Percentiles rank a stretch among this genome's conserved stretches.
Evolutionary conservation across 2,113 vertebrate genomes (phyloP).

Genomic region (Phalacrocorax pelagicus): DNA sequence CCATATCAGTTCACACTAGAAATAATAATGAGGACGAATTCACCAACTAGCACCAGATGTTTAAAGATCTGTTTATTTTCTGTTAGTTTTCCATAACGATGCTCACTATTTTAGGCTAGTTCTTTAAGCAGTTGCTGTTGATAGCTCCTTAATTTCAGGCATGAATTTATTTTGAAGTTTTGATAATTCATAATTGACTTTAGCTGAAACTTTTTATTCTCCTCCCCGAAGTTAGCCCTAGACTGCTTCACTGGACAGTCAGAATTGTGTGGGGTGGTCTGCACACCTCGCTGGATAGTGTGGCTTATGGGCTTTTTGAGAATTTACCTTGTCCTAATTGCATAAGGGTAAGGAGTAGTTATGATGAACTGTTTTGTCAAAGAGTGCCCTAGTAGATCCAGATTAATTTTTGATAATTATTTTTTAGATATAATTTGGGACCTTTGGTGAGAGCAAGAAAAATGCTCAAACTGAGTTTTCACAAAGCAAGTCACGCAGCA

Average conservation of each 20-base stretch:
- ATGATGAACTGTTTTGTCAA: not conserved
- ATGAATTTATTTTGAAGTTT: not conserved
- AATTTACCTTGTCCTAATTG: not conserved
- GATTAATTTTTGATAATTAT: not conserved
- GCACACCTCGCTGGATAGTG: fast-evolving
- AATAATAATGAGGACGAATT: not conserved
- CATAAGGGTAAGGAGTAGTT: not conserved
- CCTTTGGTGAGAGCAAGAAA: not conserved
- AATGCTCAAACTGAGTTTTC: not conserved
- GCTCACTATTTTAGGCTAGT: not conserved
- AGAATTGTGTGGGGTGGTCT: not conserved
- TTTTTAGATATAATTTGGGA: not conserved
- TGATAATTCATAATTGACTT: not conserved
- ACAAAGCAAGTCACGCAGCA: not conserved
- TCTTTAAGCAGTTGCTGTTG: not conserved
- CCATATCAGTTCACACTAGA: not conserved
- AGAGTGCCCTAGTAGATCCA: not conserved
- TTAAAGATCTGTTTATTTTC: not conserved
- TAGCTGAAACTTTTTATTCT: not conserved
- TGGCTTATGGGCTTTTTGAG: not conserved
- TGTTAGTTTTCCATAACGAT: not conserved
- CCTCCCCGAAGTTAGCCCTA: not conserved
- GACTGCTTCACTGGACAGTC: not conserved
- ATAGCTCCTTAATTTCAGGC: not conserved
- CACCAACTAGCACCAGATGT: not conserved